Base-by-base conservation (phyloP, 2,888 invertebrate species). In the Pherbina coryleti region DNA sequence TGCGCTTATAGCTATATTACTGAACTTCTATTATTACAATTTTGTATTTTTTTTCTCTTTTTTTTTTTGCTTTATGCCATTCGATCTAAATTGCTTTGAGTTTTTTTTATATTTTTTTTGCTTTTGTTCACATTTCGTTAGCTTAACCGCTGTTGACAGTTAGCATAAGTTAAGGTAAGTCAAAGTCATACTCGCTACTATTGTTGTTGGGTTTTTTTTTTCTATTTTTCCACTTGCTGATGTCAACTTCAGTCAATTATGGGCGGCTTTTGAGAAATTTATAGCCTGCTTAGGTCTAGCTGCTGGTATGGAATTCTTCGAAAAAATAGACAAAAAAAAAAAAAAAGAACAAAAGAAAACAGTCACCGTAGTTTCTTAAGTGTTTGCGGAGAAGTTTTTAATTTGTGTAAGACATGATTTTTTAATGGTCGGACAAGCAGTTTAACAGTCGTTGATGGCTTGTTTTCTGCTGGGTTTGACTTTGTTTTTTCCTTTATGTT, bases 141-240 rank as follows among this genome's bases (percentile, higher is more conserved):
- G 55, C 57, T 55, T 62, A 78, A 67, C 37, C 76, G 19, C 62
- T 51, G 79, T 34, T 79, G 79, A 78, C 79, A 78, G 79, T 28
- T 69, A 71, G 77, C 79, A 72, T 75, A 75, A 67, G 75, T 77
- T 64, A 57, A 77, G 64, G 31, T 60, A 60, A 19, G 60, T 25
- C n/a, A 60, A 60, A 19, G 60, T 25, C n/a, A 60, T 44, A 44
- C 44, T 44, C 14, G 44, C 44, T 44, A 14, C 14, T 44, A 44
- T 44, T 44, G 14, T 44, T 44, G 44, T 44, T 44, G 44, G 37
- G 37, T 37, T 37, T 37, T 37, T 37, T 37, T 37, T 14, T 2
- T 44, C 7, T 44, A 11, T 44, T 44, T 3, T 14, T 44, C 44
- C 62, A 69, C 57, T 53, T 70, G 60, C 53, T 22, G n/a, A 25